Evolutionary conservation across 2,113 vertebrate species (phyloP), one percentile per base, ranked within the genome.

Genomic region (Cryptoleucopteryx plumbea): DNA sequence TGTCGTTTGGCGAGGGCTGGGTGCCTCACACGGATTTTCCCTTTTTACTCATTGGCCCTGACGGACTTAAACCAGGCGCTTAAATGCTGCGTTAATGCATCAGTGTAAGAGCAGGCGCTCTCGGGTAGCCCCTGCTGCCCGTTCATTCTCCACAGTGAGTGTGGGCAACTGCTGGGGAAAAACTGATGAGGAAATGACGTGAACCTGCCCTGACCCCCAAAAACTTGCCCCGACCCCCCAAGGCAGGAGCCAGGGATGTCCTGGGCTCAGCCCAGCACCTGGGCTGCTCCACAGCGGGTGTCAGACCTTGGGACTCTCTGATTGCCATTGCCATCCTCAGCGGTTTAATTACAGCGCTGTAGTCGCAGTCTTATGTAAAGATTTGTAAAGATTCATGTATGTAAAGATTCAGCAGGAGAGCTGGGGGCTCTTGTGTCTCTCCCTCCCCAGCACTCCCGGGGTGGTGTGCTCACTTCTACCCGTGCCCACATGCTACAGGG

Each of bases 1-100:
- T 63, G n/a, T 61, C 66, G 12, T 42, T 81, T 75, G 73, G 73
- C 43, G 23, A 42, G n/a, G 27, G 4, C 58, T n/a, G 4, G 25
- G 3, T 23, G 12, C 23, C 36, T 68, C 0, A 0, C 25, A 6
- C 0, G 4, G 32, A 9, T 63, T 45, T 58, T 50, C 36, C n/a
- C n/a, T 34, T 78, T 26, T 55, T 11, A 13, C 19, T 12, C 2
- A 0, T 6, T 50, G n/a, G 25, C 38, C 23, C 38, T 47, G 52
- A 32, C 21, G 10, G 23, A 21, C 40, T 29, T 29, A 23, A 68
- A 42, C 4, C 6, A 12, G 12, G 20, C 0, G 0, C n/a, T 59
- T 71, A 14, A 50, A 55, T 2, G 15, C 23, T 55, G 25, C 17
- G 1, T 11, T 42, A 29, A 27, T 2, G 2, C 11, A 2, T 3